A percentile compares a stretch with the other conserved stretches of the same genome.
These are phyloP conservation scores for Cecidostiba fungosa DNA, from an alignment of 2,888 invertebrate species.

Conservation along the genomic window DNA sequence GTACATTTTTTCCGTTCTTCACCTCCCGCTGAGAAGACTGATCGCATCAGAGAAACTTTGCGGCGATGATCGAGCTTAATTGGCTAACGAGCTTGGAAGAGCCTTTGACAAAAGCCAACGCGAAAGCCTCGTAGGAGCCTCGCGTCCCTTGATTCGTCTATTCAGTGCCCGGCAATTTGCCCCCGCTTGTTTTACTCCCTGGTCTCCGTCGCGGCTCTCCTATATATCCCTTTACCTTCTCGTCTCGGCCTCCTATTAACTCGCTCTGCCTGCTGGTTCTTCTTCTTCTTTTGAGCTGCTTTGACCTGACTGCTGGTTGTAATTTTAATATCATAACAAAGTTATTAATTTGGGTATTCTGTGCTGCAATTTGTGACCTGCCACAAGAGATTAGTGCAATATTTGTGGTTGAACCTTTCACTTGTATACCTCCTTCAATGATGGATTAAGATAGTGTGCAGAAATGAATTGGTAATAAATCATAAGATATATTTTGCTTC, in stretches of 20 bases:
- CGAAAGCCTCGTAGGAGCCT: conserved; percentile 43
- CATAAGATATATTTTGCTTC: too few relatives aligned
- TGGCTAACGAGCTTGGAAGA: conserved; percentile 50
- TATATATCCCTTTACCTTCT: background rate
- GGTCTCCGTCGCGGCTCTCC: background rate
- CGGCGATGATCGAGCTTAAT: conserved; percentile 51
- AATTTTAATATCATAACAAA: conserved; percentile 18
- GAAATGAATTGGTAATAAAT: background rate
- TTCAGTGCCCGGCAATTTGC: conserved; percentile 55
- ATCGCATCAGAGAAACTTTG: conserved; percentile 49
- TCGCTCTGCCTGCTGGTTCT: background rate
- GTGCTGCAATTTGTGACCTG: background rate
- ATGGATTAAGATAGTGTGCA: background rate
- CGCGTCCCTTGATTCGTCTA: conserved; percentile 47
- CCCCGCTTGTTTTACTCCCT: conserved; percentile 33
- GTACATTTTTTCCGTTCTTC: background rate
- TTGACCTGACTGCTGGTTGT: background rate
- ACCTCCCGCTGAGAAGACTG: conserved; percentile 1
- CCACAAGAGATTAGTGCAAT: background rate
- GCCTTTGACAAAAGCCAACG: conserved; percentile 59
- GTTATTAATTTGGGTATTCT: background rate
- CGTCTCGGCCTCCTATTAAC: background rate
- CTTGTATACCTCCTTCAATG: background rate
- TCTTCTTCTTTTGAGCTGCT: background rate
- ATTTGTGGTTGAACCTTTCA: background rate